Percentiles rank a stretch among this genome's conserved stretches.
Conservation (phyloP, 2,797 vertebrate genomes). For the Peromyscus attwateri region DNA sequence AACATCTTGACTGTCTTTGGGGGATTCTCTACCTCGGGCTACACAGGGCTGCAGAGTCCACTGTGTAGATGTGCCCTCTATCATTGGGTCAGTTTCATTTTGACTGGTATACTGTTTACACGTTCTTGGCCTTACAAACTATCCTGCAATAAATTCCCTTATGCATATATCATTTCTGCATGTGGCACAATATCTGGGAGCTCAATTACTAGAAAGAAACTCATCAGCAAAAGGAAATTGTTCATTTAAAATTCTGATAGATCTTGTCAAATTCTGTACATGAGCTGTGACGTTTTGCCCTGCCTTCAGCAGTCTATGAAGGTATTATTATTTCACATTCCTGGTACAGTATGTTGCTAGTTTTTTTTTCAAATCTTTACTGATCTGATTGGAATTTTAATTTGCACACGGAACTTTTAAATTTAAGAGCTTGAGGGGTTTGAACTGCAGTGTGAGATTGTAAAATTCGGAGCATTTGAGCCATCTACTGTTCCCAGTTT, state of each 20-base stretch:
- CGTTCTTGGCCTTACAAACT: slow-evolving; percentile 29
- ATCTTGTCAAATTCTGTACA: background rate
- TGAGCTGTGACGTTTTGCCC: background rate
- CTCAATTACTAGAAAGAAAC: slow-evolving; percentile 28
- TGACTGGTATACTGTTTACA: slow-evolving; percentile 4
- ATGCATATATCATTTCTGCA: background rate
- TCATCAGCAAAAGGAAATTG: slow-evolving; percentile 26
- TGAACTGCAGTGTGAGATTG: background rate
- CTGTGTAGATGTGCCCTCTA: background rate
- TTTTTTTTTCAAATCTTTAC: slow-evolving; percentile 32
- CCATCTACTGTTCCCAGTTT: slow-evolving; percentile 1
- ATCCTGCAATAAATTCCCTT: slow-evolving; percentile 12
- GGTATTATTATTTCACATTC: background rate
- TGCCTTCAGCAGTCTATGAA: background rate
- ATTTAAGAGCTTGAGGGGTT: slow-evolving; percentile 26
- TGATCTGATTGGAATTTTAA: slow-evolving; percentile 61
- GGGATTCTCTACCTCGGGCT: background rate
- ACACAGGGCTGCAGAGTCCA: background rate
- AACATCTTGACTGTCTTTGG: background rate
- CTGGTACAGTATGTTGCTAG: background rate
- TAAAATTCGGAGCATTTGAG: background rate
- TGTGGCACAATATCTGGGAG: background rate
- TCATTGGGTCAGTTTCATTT: slow-evolving; percentile 52
- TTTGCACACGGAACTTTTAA: slow-evolving; percentile 43
- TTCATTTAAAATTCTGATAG: slow-evolving; percentile 55